Base-by-base conservation (phyloP, 2,888 invertebrate genomes). In the Linnaemya tessellans region DNA sequence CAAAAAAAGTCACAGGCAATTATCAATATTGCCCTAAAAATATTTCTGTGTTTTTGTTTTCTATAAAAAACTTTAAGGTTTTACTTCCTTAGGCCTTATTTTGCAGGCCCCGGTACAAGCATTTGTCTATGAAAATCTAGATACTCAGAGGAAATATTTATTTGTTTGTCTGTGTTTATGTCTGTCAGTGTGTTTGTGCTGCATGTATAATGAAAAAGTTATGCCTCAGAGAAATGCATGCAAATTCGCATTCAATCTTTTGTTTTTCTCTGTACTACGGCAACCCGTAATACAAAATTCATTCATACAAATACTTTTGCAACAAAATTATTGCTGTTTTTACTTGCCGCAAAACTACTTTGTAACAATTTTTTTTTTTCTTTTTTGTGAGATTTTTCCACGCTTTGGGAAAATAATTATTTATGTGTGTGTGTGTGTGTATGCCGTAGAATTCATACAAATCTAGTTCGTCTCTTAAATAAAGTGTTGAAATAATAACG, bases 141-240 rank as follows among this genome's bases (percentile, higher is more conserved):
- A 62, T 49, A 35, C 62, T 18, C 30, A 22, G 25, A 15, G 13
- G 5, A 15, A 20, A 9, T n/a, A 18, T 65, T 30, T 46, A 46
- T 77, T 67, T 68, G 51, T 70, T 30, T 60, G 43, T 58, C 18
- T 38, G 51, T 78, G 3, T 58, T n/a, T 67, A 20, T 51, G 18
- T 51, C 35, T 64, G 51, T 30, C 18, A n/a, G 46, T 62, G 74
- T 75, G 38, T 77, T 77, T 73, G 65, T 60, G 30, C 67, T 18
- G 20, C 3, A 51, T 51, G 9, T 75, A 82, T 80, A 85, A 85
- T 85, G 85, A 85, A 82, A 79, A 82, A 71, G 43, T 71, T 80
- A 80, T 82, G 82, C 79, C 85, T 85, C 38, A 71, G 85, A 82
- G 85, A 80, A 82, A 82, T 82, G 65, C 71, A 80, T 75, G 71